Evolutionary conservation across 92 coral and sea anemone genomes (phyloP), one percentile per base, ranked within the genome.

Genomic region (Epizoanthus illoricatus): DNA sequence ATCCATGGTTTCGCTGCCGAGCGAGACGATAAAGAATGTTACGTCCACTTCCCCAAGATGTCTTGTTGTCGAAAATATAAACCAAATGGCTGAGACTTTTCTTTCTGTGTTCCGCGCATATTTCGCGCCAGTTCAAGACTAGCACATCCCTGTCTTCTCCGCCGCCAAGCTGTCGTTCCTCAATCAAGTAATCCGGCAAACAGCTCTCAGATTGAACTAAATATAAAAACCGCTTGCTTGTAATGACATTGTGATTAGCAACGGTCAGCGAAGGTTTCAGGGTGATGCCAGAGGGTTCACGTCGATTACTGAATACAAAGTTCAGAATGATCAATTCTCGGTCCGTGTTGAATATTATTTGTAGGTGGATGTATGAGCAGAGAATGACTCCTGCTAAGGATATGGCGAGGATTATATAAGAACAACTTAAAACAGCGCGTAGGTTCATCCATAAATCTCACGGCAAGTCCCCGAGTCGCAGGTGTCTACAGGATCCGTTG

Each of bases 31-130:
- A 91, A 28, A 95, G 84, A 65, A 92, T 45, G 74, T 95, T 95
- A 60, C 98, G 79, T 43, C 98, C 97, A 10, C 73, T 65, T 19
- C 98, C 87, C 98, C 98, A 95, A n/a, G 97, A 74, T 15, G 94
- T 90, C 36, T 79, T 87, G 59, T 65, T 84, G 67, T 81, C 75
- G 69, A 80, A 76, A 57, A 91, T 41, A 55, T 95, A 95, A 13
- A 45, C 28, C 8, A 93, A 74, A 76, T 86, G 90, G 75, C 82
- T 58, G 15, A 87, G 58, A 70, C 69, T 47, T 7, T 67, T 78
- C 20, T 61, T 16, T 20, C 84, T 67, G 2, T 68, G 57, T 10
- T 85, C 85, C 7, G 73, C 71, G 68, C 98, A 95, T 69, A 65
- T 78, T 62, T 58, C 62, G 47, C 87, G 89, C 98, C 98, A 93